Evolutionary conservation across 2,797 vertebrate genomes (phyloP).

Genomic region (Poecilia velifera): DNA sequence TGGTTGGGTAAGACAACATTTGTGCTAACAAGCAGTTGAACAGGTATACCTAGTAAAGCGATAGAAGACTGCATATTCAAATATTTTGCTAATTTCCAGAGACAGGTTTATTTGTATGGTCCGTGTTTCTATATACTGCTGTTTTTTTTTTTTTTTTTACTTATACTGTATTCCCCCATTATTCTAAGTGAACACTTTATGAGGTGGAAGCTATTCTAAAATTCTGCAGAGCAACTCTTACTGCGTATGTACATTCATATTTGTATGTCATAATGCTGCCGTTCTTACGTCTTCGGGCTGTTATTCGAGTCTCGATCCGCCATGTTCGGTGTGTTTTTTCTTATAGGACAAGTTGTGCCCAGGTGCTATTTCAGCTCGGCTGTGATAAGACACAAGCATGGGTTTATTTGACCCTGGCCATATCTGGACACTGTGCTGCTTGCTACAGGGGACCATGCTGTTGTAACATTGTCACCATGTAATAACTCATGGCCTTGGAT

Average conservation of each 20-base stretch:
- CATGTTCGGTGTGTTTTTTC: slow-evolving; percentile 28
- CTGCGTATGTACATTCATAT: background rate
- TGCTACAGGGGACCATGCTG: slow-evolving; percentile 31
- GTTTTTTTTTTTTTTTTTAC: background rate
- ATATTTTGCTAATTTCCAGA: background rate
- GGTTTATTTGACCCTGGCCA: slow-evolving; percentile 59
- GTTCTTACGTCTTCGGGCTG: slow-evolving; percentile 4
- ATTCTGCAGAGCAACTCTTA: background rate
- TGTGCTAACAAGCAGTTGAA: background rate
- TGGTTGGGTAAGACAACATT: background rate
- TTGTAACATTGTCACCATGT: slow-evolving; percentile 64
- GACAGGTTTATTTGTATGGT: background rate
- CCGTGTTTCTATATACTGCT: background rate
- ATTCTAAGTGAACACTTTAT: background rate
- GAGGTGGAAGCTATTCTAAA: background rate
- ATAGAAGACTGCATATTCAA: background rate
- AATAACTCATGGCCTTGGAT: slow-evolving; percentile 56
- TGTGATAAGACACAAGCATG: slow-evolving; percentile 43
- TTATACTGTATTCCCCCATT: background rate
- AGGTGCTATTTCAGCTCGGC: slow-evolving; percentile 54
- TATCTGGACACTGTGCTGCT: slow-evolving; percentile 45
- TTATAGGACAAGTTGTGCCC: slow-evolving; percentile 36
- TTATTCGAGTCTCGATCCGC: slow-evolving; percentile 5
- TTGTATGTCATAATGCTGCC: background rate
- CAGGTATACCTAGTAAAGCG: background rate